Percentiles rank a stretch among this genome's conserved stretches.
These are phyloP conservation scores for Hedya salicella DNA, from an alignment of 2,888 invertebrate species.

Conservation along the genomic window DNA sequence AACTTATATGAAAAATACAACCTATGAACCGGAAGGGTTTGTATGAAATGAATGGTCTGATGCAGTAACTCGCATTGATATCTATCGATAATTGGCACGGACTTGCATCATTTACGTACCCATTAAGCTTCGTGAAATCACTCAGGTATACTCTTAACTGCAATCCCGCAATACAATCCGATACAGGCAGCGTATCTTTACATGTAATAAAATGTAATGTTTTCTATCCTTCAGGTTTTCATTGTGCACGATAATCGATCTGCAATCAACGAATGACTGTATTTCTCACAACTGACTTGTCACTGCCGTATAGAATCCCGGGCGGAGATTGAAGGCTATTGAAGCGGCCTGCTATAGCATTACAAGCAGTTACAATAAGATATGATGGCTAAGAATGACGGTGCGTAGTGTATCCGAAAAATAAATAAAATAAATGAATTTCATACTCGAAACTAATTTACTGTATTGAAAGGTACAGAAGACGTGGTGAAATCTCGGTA, in stretches of 20 bases:
- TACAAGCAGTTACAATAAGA: slow-evolving; percentile 25
- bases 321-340: slow-evolving; percentile 16
- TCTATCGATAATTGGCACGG: slow-evolving; percentile 15
- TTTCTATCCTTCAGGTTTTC: slow-evolving; percentile 24
- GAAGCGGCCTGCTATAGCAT: slow-evolving; percentile 27
- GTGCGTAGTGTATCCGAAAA: slow-evolving; percentile 11
- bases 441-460: slow-evolving; percentile 18
- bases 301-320: slow-evolving; percentile 29
- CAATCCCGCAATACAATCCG: neutral
- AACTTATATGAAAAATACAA: neutral
- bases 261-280: slow-evolving; percentile 33
- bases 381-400: slow-evolving; percentile 19
- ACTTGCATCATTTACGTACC: neutral
- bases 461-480: neutral
- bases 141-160: slow-evolving; percentile 11
- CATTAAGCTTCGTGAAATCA: slow-evolving; percentile 8
- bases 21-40: neutral
- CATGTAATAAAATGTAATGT: slow-evolving; percentile 36
- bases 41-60: neutral
- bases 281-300: slow-evolving; percentile 34
- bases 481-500: slow-evolving; percentile 37
- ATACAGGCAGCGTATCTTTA: slow-evolving; percentile 16
- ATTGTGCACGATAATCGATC: slow-evolving; percentile 26
- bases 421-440: slow-evolving; percentile 12
- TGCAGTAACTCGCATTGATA: neutral